These are phyloP conservation scores for Anguilla megastoma DNA, from an alignment of 2,797 vertebrate genomes.

Conservation along the genomic window DNA sequence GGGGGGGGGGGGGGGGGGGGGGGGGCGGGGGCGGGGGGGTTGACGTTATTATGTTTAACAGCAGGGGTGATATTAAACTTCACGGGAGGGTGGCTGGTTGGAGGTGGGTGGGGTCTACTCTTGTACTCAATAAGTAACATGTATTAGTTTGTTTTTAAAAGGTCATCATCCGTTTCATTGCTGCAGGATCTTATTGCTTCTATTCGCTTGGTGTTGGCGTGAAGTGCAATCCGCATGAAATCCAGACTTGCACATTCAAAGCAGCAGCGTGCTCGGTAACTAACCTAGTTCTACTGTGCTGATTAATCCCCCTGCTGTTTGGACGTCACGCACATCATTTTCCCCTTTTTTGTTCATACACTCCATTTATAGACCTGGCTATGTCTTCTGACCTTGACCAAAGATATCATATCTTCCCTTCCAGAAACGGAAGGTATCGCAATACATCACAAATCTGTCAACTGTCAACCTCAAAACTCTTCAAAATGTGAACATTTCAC, in stretches of 20 bases:
- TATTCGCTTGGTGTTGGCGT: neutral
- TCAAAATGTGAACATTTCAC: neutral
- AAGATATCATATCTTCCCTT: neutral
- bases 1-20: neutral
- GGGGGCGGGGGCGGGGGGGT: neutral
- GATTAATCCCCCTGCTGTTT: neutral
- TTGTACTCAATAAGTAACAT: neutral
- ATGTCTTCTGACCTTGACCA: neutral
- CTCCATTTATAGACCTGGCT: neutral
- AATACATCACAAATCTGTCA: too few relatives aligned
- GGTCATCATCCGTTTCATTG: neutral
- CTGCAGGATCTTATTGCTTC: neutral
- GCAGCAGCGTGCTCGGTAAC: neutral
- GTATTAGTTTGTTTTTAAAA: slow-evolving; percentile 16
- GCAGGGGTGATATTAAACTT: slow-evolving; percentile 27
- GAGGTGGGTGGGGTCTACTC: neutral
- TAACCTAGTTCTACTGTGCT: neutral
- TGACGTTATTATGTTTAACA: slow-evolving; percentile 18
- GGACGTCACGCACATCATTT: neutral
- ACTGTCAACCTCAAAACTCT: too few relatives aligned
- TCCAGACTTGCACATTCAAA: neutral
- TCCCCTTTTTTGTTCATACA: neutral
- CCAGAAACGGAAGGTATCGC: neutral
- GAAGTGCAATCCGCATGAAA: neutral
- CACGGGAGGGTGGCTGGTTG: neutral